Conservation (phyloP, 2,888 invertebrate genomes). For the Ptilodon capucinus region DNA sequence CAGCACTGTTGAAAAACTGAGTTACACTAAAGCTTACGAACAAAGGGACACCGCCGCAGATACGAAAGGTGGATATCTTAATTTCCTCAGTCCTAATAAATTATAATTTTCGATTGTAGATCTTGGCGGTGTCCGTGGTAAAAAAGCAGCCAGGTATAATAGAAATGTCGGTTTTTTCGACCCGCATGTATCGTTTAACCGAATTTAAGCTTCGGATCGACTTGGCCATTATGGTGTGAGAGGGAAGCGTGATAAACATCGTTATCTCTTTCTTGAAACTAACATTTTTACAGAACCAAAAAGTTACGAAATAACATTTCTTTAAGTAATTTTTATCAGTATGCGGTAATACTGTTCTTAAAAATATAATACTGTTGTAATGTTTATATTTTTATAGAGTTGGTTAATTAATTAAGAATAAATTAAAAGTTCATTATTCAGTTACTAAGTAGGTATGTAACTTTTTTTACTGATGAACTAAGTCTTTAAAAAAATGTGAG, state of each 20-base stretch:
- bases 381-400: no score
- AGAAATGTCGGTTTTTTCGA: slow-evolving; percentile 75
- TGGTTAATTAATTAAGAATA: no score
- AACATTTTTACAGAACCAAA: background rate
- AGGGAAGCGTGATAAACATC: slow-evolving; percentile 42
- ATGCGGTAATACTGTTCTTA: no score
- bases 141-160: slow-evolving; percentile 74
- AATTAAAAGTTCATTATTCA: no score
- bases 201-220: slow-evolving; percentile 57
- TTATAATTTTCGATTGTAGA: slow-evolving; percentile 79
- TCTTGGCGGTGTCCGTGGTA: slow-evolving; percentile 53
- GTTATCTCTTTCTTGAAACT: slow-evolving; percentile 58
- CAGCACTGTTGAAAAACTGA: slow-evolving; percentile 51
- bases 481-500: no score
- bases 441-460: no score
- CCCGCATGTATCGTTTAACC: slow-evolving; percentile 68
- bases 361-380: no score
- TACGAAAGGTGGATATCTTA: slow-evolving; percentile 72
- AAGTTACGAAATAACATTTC: no score
- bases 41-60: slow-evolving; percentile 70
- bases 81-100: slow-evolving; percentile 73
- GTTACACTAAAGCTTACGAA: slow-evolving; percentile 58
- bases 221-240: slow-evolving; percentile 43
- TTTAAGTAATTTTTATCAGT: no score
- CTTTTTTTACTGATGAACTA: no score